Percentiles rank a stretch among this genome's conserved stretches.
These are phyloP conservation scores for Mus caroli DNA, from an alignment of 2,797 vertebrate genomes.

Conservation along the genomic window DNA sequence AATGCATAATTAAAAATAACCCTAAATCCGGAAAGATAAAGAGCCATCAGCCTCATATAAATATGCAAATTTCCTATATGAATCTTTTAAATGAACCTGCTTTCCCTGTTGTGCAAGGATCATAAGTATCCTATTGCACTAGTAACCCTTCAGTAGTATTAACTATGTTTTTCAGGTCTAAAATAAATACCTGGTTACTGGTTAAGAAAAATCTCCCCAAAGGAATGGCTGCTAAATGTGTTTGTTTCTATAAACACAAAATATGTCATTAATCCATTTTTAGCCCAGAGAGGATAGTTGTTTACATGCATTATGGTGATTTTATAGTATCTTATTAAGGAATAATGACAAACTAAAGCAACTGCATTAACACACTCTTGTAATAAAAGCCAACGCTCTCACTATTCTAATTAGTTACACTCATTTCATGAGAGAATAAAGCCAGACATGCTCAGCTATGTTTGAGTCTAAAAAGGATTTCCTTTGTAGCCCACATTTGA, in stretches of 20 bases:
- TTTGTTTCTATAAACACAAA: conserved; percentile 76
- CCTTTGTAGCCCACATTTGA: conserved; percentile 10
- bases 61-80: conserved; percentile 52
- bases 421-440: conserved; percentile 66
- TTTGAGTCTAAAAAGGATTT: conserved; percentile 21
- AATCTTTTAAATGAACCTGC: conserved; percentile 51
- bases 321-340: conserved; percentile 73
- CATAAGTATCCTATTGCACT: conserved; percentile 53
- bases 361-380: conserved; percentile 70
- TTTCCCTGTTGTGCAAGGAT: conserved; percentile 37
- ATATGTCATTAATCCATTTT: conserved; percentile 76
- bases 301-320: conserved; percentile 64
- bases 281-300: conserved; percentile 72
- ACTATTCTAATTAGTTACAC: conserved; percentile 78
- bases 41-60: conserved; percentile 21
- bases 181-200: conserved; percentile 72
- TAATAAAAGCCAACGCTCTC: conserved; percentile 74
- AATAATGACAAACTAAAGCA: conserved; percentile 71
- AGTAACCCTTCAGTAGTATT: conserved; percentile 77
- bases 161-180: conserved; percentile 70
- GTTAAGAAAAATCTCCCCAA: conserved; percentile 66
- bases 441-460: background rate
- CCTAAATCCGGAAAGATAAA: conserved; percentile 51
- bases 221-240: conserved; percentile 68
- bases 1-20: conserved; percentile 75